phyloP scores from a whole-genome alignment of 64 coral and sea anemone species.

The Montipora efflorescens region DNA sequence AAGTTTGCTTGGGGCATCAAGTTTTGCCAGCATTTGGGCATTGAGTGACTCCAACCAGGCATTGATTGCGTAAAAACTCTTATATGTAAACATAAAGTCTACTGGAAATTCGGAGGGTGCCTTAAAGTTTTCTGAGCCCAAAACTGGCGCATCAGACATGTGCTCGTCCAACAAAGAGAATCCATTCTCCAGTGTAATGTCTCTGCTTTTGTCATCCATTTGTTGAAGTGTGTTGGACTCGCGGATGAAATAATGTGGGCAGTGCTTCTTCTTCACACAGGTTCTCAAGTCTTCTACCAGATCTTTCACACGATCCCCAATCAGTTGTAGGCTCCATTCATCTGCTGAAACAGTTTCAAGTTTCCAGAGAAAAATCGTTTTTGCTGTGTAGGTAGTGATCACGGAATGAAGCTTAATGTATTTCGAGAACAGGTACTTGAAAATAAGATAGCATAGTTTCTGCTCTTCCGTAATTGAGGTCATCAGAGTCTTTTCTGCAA shows the following conservation, averaged over 20 bases:
- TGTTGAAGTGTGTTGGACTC: constrained; percentile 53
- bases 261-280: constrained; percentile 50
- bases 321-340: constrained; percentile 24
- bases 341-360: constrained; percentile 50
- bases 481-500: constrained; percentile 68
- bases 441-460: constrained; percentile 67
- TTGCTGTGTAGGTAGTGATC: constrained; percentile 63
- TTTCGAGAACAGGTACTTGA: constrained; percentile 52
- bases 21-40: constrained; percentile 57
- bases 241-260: constrained; percentile 47
- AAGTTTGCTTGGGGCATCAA: constrained; percentile 47
- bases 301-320: constrained; percentile 58
- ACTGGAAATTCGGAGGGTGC: constrained; percentile 29
- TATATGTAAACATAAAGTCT: constrained; percentile 70
- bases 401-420: constrained; percentile 48
- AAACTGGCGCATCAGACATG: constrained; percentile 54
- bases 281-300: constrained; percentile 55
- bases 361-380: constrained; percentile 59
- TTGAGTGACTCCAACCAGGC: constrained; percentile 62
- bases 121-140: constrained; percentile 33
- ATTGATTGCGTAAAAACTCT: constrained; percentile 48
- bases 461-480: constrained; percentile 68
- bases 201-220: constrained; percentile 56
- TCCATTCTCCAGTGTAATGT: constrained; percentile 35
- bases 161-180: constrained; percentile 56